A percentile compares a stretch with the other conserved stretches of the same genome.
Conservation (phyloP, 2,888 invertebrate genomes). For the Patella pellucida region DNA sequence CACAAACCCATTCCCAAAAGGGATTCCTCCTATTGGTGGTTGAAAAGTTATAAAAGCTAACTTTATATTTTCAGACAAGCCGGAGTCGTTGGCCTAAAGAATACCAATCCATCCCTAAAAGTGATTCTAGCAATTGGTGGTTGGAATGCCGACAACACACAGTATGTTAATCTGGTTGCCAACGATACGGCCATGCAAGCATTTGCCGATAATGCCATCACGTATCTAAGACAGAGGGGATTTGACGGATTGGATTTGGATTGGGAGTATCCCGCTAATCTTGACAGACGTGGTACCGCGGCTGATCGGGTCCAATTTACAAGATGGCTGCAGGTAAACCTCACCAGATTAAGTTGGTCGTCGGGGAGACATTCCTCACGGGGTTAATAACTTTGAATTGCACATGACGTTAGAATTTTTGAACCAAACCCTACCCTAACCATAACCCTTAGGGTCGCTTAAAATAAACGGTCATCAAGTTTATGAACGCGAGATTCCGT, state of each 20-base stretch:
- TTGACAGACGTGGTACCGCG: constrained; percentile 19
- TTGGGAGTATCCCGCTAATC: constrained; percentile 48
- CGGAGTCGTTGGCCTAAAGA: constrained; percentile 38
- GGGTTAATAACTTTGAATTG: no score
- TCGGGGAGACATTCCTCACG: no score
- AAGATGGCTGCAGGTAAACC: constrained; percentile 20
- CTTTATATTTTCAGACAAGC: constrained; percentile 20
- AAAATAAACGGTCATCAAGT: no score
- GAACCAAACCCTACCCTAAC: no score
- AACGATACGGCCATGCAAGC: constrained; percentile 35
- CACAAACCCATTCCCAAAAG: constrained; percentile 39
- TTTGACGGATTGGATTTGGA: constrained; percentile 45
- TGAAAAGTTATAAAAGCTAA: no score
- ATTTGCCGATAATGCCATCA: constrained; percentile 34
- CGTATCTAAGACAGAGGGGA: constrained; percentile 28
- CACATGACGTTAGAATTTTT: no score
- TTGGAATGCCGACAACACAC: constrained; percentile 67
- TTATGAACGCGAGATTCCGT: no score
- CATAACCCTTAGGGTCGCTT: no score
- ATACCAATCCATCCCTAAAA: constrained; percentile 39
- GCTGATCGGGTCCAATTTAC: constrained; percentile 32
- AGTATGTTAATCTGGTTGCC: constrained; percentile 34
- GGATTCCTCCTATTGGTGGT: constrained; percentile 40
- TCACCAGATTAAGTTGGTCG: no score
- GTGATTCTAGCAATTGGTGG: constrained; percentile 48